A percentile compares a stretch with the other conserved stretches of the same genome.
phyloP scores from a whole-genome alignment of 2,888 invertebrate genomes.

The Drosophila kambysellisi region DNA sequence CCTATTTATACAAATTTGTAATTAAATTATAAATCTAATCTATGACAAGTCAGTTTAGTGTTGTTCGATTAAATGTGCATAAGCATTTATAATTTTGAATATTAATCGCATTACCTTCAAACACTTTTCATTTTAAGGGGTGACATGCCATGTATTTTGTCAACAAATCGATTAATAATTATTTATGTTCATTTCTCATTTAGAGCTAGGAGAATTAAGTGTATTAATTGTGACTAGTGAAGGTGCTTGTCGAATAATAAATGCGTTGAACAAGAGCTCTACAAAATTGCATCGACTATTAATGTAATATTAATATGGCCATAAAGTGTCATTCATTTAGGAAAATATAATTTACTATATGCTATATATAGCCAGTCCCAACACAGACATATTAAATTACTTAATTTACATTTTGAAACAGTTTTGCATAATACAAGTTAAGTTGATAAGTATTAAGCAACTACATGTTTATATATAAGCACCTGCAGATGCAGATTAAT shows the following conservation, averaged over 20 bases:
- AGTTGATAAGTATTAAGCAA: not conserved
- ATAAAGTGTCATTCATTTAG: not conserved
- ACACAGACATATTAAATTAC: constrained; percentile 36
- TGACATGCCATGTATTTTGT: not conserved
- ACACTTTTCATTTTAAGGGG: not conserved
- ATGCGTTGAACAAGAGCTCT: not conserved
- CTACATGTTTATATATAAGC: not conserved
- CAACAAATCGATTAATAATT: not conserved
- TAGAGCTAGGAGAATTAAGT: not conserved
- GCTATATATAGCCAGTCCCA: not conserved
- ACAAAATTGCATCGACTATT: not conserved
- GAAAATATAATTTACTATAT: not conserved
- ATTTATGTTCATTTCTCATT: not conserved
- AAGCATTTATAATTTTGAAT: not conserved
- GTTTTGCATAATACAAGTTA: constrained; percentile 36
- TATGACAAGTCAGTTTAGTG: not conserved
- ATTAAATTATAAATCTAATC: not conserved
- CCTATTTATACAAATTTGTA: not conserved
- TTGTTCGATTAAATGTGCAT: not conserved
- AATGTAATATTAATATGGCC: no score
- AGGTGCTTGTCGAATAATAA: not conserved
- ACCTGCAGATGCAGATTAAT: not conserved
- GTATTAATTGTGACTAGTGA: not conserved
- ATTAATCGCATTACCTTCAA: not conserved
- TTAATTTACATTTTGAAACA: constrained; percentile 60